A percentile compares a stretch with the other conserved stretches of the same genome.
These are phyloP conservation scores for Muricea muricata DNA, from an alignment of 92 coral and sea anemone genomes.

Conservation along the genomic window DNA sequence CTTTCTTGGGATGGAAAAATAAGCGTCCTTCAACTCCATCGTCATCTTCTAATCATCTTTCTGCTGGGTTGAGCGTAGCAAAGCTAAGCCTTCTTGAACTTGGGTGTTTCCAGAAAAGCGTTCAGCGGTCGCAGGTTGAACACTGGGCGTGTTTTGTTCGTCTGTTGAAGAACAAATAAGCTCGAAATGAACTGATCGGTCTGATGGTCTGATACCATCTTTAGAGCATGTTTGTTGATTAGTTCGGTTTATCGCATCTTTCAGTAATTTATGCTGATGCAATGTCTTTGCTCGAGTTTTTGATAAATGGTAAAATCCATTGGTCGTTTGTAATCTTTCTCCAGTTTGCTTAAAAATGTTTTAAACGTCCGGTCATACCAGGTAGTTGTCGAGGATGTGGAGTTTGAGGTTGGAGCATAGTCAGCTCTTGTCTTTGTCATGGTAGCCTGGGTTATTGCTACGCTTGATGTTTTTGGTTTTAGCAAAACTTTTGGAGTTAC, in stretches of 20 bases:
- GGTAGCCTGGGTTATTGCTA: too few species aligned
- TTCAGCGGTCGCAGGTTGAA: constrained; percentile 42
- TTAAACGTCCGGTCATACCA: constrained; percentile 37
- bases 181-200: constrained; percentile 44
- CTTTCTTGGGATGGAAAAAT: too few species aligned
- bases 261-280: constrained; percentile 31
- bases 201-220: background rate
- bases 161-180: constrained; percentile 16
- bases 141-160: constrained; percentile 20
- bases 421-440: too few species aligned
- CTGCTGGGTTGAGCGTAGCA: constrained; percentile 13
- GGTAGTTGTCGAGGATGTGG: constrained; percentile 25
- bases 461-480: constrained; percentile 33
- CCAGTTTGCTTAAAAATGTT: too few species aligned
- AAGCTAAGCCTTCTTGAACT: too few species aligned
- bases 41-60: too few species aligned
- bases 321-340: constrained; percentile 35
- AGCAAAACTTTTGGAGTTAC: constrained; percentile 30
- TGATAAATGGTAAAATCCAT: constrained; percentile 31
- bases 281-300: constrained; percentile 5
- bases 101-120: constrained; percentile 48
- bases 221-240: constrained; percentile 37
- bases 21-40: too few species aligned
- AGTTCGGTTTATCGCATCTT: constrained; percentile 48
- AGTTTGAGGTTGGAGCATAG: constrained; percentile 22